Evolutionary conservation across 2,888 invertebrate species (phyloP).

Genomic region (Aromia moschata): DNA sequence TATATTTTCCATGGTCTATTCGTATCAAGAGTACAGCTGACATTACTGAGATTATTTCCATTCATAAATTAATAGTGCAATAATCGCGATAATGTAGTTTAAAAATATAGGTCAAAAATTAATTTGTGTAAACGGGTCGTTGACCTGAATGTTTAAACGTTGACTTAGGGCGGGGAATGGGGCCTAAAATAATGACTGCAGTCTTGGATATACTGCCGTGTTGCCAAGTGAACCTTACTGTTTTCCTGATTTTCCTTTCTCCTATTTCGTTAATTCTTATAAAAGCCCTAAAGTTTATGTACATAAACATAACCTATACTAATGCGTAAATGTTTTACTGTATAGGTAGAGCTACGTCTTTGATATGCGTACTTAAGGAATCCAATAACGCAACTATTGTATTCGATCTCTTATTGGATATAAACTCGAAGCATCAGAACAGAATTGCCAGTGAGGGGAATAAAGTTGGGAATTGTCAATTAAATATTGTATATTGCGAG

Average conservation of each 20-base stretch:
- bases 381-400: no score
- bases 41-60: neutral
- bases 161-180: constrained; percentile 21
- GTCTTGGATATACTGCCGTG: constrained; percentile 2
- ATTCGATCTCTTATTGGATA: no score
- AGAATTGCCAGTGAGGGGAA: no score
- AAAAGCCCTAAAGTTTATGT: neutral
- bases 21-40: no score
- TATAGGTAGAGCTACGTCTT: no score
- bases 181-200: constrained; percentile 22
- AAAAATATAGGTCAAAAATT: constrained; percentile 42
- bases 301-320: neutral
- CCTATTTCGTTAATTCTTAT: neutral
- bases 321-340: neutral
- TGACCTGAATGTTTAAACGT: constrained; percentile 34
- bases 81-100: neutral
- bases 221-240: constrained; percentile 17
- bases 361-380: no score
- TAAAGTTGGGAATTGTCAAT: no score
- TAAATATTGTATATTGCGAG: no score
- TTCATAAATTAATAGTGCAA: neutral
- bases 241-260: neutral
- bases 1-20: no score
- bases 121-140: constrained; percentile 38
- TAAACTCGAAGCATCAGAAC: no score